These are phyloP conservation scores for Ormyrus labotus DNA, from an alignment of 2,888 invertebrate genomes.

Conservation along the genomic window DNA sequence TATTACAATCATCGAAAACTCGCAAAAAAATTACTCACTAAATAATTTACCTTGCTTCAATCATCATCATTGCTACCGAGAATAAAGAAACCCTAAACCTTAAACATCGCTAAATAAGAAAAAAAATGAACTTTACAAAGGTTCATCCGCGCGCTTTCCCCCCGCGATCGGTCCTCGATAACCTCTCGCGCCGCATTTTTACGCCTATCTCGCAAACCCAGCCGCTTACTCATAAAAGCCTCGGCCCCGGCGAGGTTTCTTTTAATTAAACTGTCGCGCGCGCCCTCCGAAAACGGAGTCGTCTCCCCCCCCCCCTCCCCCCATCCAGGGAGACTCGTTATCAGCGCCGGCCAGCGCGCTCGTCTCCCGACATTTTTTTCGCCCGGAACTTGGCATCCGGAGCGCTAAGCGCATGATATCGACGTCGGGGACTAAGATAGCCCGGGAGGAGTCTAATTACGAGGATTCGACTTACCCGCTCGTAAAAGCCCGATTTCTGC, in stretches of 20 bases:
- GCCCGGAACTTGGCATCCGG: slow-evolving; percentile 23
- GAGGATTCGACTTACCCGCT: slow-evolving; percentile 59
- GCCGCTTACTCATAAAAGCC: slow-evolving; percentile 52
- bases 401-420: slow-evolving; percentile 63
- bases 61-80: too few relatives aligned
- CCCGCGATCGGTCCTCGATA: not conserved
- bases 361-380: slow-evolving; percentile 30
- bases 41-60: not conserved
- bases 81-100: too few relatives aligned
- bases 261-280: slow-evolving; percentile 73
- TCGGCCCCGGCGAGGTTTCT: slow-evolving; percentile 68
- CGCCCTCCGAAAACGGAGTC: slow-evolving; percentile 16
- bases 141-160: not conserved
- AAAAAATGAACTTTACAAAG: slow-evolving; percentile 11
- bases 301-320: too few relatives aligned
- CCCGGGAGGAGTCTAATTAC: slow-evolving; percentile 59
- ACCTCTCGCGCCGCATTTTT: slow-evolving; percentile 40
- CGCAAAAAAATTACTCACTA: too few relatives aligned
- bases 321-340: slow-evolving; percentile 67
- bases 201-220: slow-evolving; percentile 64
- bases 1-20: too few relatives aligned
- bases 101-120: not conserved
- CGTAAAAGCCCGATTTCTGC: slow-evolving; percentile 50
- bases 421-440: slow-evolving; percentile 62
- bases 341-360: slow-evolving; percentile 70